Base-by-base conservation (phyloP, 2,113 vertebrate species). In the Pitta sordida region DNA sequence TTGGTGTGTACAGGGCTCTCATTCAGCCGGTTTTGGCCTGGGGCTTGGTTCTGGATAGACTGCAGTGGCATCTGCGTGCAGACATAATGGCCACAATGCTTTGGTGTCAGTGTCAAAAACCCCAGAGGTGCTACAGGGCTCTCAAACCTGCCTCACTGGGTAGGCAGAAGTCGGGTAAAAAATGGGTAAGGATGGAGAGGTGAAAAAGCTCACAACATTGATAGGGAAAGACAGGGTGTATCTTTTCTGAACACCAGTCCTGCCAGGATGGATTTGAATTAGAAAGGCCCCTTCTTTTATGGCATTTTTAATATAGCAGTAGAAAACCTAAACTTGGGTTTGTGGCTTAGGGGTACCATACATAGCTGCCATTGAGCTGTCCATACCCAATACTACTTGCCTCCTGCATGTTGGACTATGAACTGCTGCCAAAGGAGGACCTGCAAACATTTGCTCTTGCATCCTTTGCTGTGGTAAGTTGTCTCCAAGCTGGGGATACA, bases 371-470 rank as follows among this genome's bases (percentile, higher is more conserved):
- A 60, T 1, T 64, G 53, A 70, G 19, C 32, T 92, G 32, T 49
- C 63, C 53, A 2, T 83, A 51, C 59, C 89, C 12, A 36, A 39
- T 0, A 0, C 19, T 2, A 0, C 43, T 59, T 93, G 9, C 23
- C 8, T 86, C 12, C 37, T 78, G 8, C 27, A 7, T 79, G 13
- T 68, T 90, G 62, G 48, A 55, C 70, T 75, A 29, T 59, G 59
- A 88, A 74, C n/a, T 59, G 34, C 51, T 92, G 81, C 46, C 27
- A 62, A 6, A 53, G n/a, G 34, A 79, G 63, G 41, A 16, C 58
- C 49, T 58, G 29, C 22, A 77, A 77, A 55, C 70, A 63, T 30
- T 77, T 86, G 15, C 3, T 55, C 41, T 74, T 91, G 18, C 41
- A 75, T 75, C 84, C 48, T 81, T 86, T 93, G 29, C 48, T 74